Conservation (phyloP, 2,113 vertebrate species). For the Nesospiza acunhae region DNA sequence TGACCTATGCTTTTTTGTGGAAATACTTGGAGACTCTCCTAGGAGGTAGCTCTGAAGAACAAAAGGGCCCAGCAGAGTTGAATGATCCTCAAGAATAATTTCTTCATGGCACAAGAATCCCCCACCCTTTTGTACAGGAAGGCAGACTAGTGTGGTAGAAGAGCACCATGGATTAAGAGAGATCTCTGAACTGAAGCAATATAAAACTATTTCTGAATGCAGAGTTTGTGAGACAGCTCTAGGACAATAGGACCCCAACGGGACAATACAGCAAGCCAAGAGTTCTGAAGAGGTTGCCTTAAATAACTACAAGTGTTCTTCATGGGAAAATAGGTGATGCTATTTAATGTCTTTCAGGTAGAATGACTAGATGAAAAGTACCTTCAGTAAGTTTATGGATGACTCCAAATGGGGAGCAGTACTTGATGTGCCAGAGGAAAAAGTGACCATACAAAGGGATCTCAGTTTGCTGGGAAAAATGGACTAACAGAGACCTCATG, state of each 20-base stretch:
- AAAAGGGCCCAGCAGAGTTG: background rate
- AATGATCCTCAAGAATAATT: background rate
- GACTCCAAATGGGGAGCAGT: background rate
- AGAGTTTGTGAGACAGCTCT: background rate
- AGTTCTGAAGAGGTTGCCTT: background rate
- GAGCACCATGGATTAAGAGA: background rate
- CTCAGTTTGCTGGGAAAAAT: background rate
- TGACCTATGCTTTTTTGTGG: background rate
- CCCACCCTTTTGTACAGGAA: background rate
- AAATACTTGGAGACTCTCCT: background rate
- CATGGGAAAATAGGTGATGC: background rate
- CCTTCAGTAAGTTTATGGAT: background rate
- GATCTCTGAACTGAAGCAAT: background rate
- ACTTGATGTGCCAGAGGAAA: background rate
- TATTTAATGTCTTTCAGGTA: background rate
- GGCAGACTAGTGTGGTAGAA: background rate
- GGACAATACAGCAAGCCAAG: background rate
- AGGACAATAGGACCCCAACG: background rate
- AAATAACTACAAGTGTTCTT: background rate
- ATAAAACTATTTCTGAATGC: background rate
- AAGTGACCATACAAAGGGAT: background rate
- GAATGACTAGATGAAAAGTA: background rate
- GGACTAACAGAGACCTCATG: background rate
- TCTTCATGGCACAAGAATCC: background rate
- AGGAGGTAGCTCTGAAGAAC: background rate